Percentiles rank a stretch among this genome's conserved stretches.
Evolutionary conservation across 2,113 vertebrate species (phyloP).

Genomic region (Centropus unirufus): DNA sequence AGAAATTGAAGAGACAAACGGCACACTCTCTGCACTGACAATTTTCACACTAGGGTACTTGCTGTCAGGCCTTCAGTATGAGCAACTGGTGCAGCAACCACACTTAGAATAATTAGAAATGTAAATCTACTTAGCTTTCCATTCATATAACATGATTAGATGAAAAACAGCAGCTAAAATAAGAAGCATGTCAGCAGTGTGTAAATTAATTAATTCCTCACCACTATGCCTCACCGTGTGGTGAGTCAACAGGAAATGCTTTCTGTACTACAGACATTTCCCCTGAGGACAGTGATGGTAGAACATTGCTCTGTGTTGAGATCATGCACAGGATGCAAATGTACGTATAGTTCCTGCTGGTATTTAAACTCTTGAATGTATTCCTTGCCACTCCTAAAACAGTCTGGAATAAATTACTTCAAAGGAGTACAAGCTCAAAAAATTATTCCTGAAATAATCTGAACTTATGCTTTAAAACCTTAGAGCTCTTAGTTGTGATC

Average conservation of each 20-base stretch:
- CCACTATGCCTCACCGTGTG: neutral
- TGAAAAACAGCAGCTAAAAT: conserved; percentile 5
- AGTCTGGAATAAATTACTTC: neutral
- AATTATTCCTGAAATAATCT: neutral
- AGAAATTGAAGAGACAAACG: neutral
- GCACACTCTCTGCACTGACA: neutral
- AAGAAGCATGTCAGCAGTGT: neutral
- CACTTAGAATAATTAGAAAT: conserved; percentile 12
- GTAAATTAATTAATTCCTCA: neutral
- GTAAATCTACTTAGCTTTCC: neutral
- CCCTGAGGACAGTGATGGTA: neutral
- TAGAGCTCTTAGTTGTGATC: neutral
- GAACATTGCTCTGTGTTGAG: neutral
- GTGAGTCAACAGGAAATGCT: neutral
- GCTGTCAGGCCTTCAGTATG: neutral
- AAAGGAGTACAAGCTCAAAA: neutral
- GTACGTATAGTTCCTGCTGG: neutral
- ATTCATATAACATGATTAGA: neutral
- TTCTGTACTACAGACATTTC: neutral
- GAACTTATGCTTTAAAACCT: neutral
- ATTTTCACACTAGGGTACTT: neutral
- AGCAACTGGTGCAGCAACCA: neutral
- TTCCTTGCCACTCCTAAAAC: neutral
- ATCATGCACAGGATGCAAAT: neutral
- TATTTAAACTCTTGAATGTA: neutral